phyloP scores from a whole-genome alignment of 2,797 vertebrate species.

The Gallinago nigripennis region DNA sequence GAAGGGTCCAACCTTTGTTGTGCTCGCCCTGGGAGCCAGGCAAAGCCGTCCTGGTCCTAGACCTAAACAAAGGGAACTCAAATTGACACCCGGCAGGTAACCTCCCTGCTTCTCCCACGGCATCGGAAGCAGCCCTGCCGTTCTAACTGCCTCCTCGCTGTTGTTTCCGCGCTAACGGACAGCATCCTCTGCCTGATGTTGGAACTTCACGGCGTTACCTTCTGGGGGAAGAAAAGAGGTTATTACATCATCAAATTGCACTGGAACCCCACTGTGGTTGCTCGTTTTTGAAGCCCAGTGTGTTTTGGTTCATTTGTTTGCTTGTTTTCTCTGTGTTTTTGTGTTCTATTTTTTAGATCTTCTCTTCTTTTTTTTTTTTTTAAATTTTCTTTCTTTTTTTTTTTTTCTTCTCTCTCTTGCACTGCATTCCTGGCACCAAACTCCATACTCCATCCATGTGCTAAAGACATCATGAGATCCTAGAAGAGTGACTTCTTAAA shows the following conservation, averaged over 20 bases:
- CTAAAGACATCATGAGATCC: constrained; percentile 51
- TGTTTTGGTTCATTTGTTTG: constrained; percentile 57
- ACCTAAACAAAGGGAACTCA: constrained; percentile 37
- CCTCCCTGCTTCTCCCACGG: background rate
- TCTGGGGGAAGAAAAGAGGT: constrained; percentile 23
- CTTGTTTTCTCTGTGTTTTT: constrained; percentile 28
- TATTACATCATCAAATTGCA: constrained; percentile 59
- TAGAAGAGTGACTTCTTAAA: constrained; percentile 56
- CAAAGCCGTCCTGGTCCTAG: constrained; percentile 6
- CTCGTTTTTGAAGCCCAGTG: constrained; percentile 55
- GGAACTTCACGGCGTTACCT: constrained; percentile 24
- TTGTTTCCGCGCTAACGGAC: constrained; percentile 43
- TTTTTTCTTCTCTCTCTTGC: background rate
- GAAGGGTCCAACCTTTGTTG: constrained; percentile 6
- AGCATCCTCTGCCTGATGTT: constrained; percentile 26
- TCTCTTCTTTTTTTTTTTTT: background rate
- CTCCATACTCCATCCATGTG: constrained; percentile 22
- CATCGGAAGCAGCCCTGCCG: constrained; percentile 20
- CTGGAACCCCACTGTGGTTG: constrained; percentile 48
- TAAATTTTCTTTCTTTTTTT: background rate
- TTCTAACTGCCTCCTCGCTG: constrained; percentile 26
- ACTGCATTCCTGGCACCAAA: constrained; percentile 35
- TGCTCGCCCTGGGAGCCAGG: background rate
- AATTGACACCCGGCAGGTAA: background rate
- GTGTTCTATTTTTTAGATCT: background rate